Conservation (phyloP, 2,113 vertebrate genomes). For the Ariopsis seemanni region DNA sequence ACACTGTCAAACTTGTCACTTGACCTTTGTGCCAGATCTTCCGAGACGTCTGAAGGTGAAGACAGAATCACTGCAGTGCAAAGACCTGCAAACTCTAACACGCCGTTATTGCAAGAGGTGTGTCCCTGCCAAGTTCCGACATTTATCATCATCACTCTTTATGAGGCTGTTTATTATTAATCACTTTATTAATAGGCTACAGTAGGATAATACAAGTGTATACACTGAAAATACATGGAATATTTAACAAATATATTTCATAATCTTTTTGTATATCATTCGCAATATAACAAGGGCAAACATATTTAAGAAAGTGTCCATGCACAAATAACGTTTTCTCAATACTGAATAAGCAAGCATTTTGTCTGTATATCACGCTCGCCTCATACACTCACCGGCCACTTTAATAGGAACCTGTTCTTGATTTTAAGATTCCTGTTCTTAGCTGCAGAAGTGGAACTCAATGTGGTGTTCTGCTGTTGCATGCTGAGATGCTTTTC, state of each 20-base stretch:
- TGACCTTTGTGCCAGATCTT: conserved; percentile 36
- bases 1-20: not conserved
- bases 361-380: not conserved
- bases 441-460: too few relatives aligned
- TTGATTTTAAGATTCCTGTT: too few relatives aligned
- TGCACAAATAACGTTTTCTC: conserved; percentile 35
- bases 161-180: conserved; percentile 14
- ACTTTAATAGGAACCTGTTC: too few relatives aligned
- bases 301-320: conserved; percentile 32
- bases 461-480: too few relatives aligned
- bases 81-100: not conserved
- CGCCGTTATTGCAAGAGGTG: not conserved
- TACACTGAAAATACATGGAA: conserved; percentile 1
- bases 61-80: not conserved
- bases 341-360: conserved; percentile 22
- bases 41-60: conserved; percentile 20
- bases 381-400: too few relatives aligned
- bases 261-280: conserved; percentile 3
- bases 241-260: conserved; percentile 29
- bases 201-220: conserved; percentile 23
- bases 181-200: conserved; percentile 42
- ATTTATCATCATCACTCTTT: not conserved
- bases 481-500: too few relatives aligned
- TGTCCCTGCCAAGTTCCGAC: not conserved
- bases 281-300: conserved; percentile 18